Evolutionary conservation across 2,888 invertebrate genomes (phyloP), one percentile per base, ranked within the genome.

Genomic region (Nephrocerus scutellatus): DNA sequence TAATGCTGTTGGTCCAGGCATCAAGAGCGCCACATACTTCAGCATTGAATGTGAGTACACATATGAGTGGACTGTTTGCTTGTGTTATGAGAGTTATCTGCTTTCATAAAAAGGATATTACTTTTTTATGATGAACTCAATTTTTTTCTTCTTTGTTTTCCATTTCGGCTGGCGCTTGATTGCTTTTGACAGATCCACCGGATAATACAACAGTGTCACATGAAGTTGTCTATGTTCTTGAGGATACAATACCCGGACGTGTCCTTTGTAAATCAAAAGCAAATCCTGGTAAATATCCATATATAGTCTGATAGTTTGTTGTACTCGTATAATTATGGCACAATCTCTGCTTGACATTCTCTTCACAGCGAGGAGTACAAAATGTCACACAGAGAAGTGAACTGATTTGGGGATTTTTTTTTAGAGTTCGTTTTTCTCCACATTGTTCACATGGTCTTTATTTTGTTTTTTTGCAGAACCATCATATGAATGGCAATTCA

Each of bases 31-130:
- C 39, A 88, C 89, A 25, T 80, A 82, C 58, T 86, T 92, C 56
- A 83, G 84, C 44, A 87, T 91, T 15, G 90, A 92, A 70, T 92
- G 92, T 92, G 66, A 81, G 87, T 78, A 51, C 8, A 13, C 10
- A 21, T 21, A 21, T 6, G 19, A 32, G 22, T 22, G n/a, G n/a
- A n/a, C n/a, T n/a, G n/a, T n/a, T n/a, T n/a, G n/a, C n/a, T n/a
- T n/a, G n/a, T n/a, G n/a, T n/a, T n/a, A n/a, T n/a, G n/a, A n/a
- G n/a, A n/a, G n/a, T n/a, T n/a, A n/a, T n/a, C n/a, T n/a, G n/a
- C n/a, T n/a, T n/a, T n/a, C n/a, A n/a, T n/a, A n/a, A n/a, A n/a
- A n/a, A n/a, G n/a, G n/a, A n/a, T n/a, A n/a, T n/a, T 36, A 22
- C 22, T 44, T 33, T 39, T 33, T 44, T 21, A 26, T 23, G 19